A percentile compares a stretch with the other conserved stretches of the same genome.
Conservation (phyloP, 2,797 vertebrate species). For the Falco novaeseelandiae region DNA sequence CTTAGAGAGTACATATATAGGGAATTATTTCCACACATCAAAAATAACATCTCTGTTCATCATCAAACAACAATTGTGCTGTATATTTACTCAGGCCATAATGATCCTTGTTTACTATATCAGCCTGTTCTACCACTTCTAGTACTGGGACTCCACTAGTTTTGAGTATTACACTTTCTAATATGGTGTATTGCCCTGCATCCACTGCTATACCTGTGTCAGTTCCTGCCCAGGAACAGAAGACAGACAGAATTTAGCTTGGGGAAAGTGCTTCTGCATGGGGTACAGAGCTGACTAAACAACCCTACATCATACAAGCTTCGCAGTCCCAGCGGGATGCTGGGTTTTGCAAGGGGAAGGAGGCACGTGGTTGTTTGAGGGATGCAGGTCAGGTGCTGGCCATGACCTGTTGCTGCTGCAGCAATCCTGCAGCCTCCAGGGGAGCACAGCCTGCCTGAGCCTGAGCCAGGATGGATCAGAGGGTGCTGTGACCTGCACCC, state of each 20-base stretch:
- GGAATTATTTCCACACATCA: background rate
- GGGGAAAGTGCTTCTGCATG: background rate
- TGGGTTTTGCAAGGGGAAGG: background rate
- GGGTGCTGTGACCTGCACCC: background rate
- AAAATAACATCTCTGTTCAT: background rate
- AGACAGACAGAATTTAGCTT: background rate
- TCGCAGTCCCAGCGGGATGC: fast-evolving
- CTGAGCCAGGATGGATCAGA: fast-evolving
- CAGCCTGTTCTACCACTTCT: background rate
- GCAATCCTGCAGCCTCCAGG: background rate
- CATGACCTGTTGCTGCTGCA: background rate
- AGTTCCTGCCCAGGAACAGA: background rate
- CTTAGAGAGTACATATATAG: background rate
- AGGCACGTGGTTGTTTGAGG: fast-evolving
- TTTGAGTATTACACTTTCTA: background rate
- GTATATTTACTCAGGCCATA: background rate
- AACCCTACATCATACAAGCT: background rate
- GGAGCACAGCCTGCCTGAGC: background rate
- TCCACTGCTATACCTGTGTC: background rate
- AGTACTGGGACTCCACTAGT: background rate
- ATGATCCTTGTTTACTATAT: background rate
- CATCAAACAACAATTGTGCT: background rate
- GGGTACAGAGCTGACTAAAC: background rate
- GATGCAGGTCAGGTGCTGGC: background rate
- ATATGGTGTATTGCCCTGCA: background rate